These are phyloP conservation scores for Heliconius ismenius DNA, from an alignment of 2,888 invertebrate species.

Conservation along the genomic window DNA sequence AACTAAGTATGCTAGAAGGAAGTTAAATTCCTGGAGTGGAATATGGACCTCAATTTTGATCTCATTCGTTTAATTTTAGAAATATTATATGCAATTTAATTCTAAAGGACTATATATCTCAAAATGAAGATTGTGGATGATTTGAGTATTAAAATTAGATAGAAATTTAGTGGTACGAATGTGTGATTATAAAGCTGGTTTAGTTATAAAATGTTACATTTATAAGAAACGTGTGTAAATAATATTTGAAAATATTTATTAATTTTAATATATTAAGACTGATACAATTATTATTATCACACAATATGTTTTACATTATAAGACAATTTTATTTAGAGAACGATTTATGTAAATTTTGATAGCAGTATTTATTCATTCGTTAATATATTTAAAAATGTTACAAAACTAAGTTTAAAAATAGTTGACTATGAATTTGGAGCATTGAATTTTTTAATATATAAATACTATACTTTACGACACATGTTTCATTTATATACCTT, in stretches of 20 bases:
- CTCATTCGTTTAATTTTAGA: slow-evolving; percentile 41
- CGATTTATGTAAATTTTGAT: neutral
- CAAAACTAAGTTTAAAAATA: neutral
- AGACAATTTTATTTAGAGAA: neutral
- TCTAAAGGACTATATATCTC: slow-evolving; percentile 7
- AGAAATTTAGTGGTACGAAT: slow-evolving; percentile 15
- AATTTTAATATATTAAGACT: slow-evolving; percentile 28
- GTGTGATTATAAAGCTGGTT: neutral
- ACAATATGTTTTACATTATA: neutral
- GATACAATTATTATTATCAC: slow-evolving; percentile 6
- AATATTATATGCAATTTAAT: slow-evolving; percentile 20
- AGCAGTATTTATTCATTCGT: slow-evolving; percentile 21
- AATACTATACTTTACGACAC: neutral
- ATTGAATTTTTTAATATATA: slow-evolving; percentile 6
- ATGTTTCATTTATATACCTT: slow-evolving; percentile 13
- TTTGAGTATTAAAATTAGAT: slow-evolving; percentile 31
- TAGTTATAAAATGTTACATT: slow-evolving; percentile 2
- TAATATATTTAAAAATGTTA: slow-evolving; percentile 13
- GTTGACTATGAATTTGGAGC: neutral
- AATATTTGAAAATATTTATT: slow-evolving; percentile 22
- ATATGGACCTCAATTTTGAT: slow-evolving; percentile 43
- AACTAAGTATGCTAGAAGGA: neutral
- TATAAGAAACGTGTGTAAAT: slow-evolving; percentile 17
- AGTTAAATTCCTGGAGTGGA: slow-evolving; percentile 10
- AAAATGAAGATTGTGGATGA: slow-evolving; percentile 12